phyloP scores from a whole-genome alignment of 2,888 invertebrate species.

The Drosophila imparisetae region DNA sequence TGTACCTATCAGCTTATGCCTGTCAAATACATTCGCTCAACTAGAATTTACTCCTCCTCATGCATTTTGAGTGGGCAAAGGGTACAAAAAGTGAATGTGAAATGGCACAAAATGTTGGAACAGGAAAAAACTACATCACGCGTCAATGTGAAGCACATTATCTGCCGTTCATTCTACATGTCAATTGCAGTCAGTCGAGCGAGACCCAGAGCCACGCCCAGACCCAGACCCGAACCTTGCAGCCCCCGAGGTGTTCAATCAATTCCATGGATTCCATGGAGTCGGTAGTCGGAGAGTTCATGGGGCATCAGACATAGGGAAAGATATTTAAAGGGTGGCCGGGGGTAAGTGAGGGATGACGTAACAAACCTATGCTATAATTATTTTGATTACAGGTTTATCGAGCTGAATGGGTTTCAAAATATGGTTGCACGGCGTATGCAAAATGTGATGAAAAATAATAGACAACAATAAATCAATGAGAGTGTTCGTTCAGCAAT shows the following conservation, averaged over 20 bases:
- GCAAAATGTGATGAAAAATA: background rate
- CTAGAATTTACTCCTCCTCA: background rate
- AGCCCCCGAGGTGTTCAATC: slow-evolving; percentile 12
- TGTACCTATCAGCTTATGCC: background rate
- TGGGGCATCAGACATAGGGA: background rate
- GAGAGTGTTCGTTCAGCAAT: background rate
- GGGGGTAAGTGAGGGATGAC: too few relatives aligned
- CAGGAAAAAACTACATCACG: slow-evolving; percentile 8
- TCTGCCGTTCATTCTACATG: slow-evolving; percentile 42
- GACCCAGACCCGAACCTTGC: background rate
- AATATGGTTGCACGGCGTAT: background rate
- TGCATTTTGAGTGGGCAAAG: background rate
- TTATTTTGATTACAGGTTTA: background rate
- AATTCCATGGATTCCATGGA: background rate
- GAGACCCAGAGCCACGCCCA: background rate
- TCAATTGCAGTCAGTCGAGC: slow-evolving; percentile 47
- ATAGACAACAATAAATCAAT: background rate
- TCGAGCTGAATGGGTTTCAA: background rate
- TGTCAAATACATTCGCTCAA: background rate
- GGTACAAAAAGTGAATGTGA: background rate
- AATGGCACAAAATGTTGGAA: background rate
- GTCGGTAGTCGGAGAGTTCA: background rate
- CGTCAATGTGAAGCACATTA: slow-evolving; percentile 22
- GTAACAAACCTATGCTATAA: background rate
- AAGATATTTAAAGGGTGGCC: too few relatives aligned